Base-by-base conservation (phyloP, 2,113 vertebrate species). In the Thermophis baileyi region DNA sequence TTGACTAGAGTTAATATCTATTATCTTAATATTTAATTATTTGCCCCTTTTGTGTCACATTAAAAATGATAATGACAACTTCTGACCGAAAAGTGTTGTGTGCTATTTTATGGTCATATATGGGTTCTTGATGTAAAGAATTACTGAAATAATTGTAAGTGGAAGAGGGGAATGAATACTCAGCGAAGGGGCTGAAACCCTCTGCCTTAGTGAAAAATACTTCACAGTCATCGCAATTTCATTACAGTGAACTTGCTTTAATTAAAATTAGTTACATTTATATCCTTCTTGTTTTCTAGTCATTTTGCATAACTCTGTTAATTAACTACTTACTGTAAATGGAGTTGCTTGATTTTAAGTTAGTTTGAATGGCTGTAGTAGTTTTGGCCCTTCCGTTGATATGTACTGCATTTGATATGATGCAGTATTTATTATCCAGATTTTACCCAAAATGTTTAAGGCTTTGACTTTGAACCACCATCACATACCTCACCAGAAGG, bases 231-330 rank as follows among this genome's bases (percentile, higher is more conserved):
- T 89, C 6, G 44, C 88, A 89, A 89, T 57, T 57, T 14, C 88
- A 89, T 57, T 89, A 89, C 22, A 89, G 12, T 20, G 44, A 89
- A 60, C 89, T 89, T 9, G 89, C 18, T 89, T 47, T 89, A 47
- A 89, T 89, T 89, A 89, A 90, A 69, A n/a, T 47, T 50, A 90
- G 25, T 47, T 63, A 46, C 89, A 69, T 63, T 90, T 69, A 69
- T 90, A 90, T 90, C 69, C 35, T 81, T 49, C 46, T 90, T 50
- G 89, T 90, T 90, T 90, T n/a, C 89, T 50, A 69, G 55, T n/a
- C 27, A 30, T 89, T 89, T 90, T 90, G 89, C 27, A 60, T 22
- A 49, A 63, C 44, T 57, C 88, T 69, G 57, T 49, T 90, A 90
- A 69, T 90, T 69, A 69, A 69, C 46, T 69, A 69, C 27, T 90